Conservation (phyloP, 2,888 invertebrate genomes). For the Lysandra bellargus region DNA sequence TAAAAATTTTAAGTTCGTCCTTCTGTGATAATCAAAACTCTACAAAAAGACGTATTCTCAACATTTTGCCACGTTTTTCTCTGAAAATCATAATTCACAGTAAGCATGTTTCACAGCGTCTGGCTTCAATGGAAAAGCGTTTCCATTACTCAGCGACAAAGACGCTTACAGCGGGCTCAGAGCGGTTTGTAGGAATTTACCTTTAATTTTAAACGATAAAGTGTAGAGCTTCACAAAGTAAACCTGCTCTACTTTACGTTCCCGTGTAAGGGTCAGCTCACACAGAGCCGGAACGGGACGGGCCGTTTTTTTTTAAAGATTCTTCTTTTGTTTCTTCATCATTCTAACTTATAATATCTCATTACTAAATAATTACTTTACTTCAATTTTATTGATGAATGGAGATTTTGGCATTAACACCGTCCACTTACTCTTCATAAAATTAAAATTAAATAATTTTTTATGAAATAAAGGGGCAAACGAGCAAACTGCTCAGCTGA, state of each 20-base stretch:
- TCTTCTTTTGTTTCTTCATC: too few species aligned
- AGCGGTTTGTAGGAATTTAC: neutral
- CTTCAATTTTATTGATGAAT: too few species aligned
- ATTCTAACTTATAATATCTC: too few species aligned
- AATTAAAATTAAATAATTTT: too few species aligned
- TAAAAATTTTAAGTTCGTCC: too few species aligned
- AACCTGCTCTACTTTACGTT: neutral
- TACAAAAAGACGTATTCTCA: neutral
- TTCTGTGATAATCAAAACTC: neutral
- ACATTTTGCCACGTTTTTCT: neutral
- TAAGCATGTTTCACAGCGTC: neutral
- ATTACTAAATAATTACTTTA: too few species aligned
- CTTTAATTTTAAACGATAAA: neutral
- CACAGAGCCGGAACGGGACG: neutral
- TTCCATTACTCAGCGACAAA: constrained; percentile 1
- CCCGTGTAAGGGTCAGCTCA: neutral
- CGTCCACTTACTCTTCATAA: too few species aligned
- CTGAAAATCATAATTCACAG: neutral
- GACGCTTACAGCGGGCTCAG: neutral
- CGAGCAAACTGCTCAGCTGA: too few species aligned
- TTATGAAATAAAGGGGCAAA: too few species aligned
- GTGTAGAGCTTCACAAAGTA: too few species aligned
- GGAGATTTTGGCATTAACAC: too few species aligned
- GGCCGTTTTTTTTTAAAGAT: too few species aligned
- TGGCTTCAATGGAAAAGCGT: neutral